phyloP scores from a whole-genome alignment of 2,888 invertebrate species.

The Carcina quercana region DNA sequence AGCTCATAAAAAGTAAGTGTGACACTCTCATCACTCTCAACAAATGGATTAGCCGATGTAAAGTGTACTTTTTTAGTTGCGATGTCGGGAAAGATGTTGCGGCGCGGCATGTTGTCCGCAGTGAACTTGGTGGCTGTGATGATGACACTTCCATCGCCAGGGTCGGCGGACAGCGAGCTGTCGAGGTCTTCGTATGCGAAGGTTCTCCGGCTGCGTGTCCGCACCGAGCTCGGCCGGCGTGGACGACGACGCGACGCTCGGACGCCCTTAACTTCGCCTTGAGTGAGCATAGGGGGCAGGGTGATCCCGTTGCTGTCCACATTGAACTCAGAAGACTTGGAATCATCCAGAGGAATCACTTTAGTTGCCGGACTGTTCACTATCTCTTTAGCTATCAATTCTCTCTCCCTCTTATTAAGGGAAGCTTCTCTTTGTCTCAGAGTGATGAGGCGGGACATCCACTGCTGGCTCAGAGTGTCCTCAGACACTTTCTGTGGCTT shows the following conservation, averaged over 20 bases:
- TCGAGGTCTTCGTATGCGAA: conserved; percentile 71
- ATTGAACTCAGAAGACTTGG: conserved; percentile 21
- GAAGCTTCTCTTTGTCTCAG: conserved; percentile 68
- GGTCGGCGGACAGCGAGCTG: conserved; percentile 74
- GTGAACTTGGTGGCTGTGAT: conserved; percentile 70
- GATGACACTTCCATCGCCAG: conserved; percentile 68
- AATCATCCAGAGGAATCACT: conserved; percentile 33
- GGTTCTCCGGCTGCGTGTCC: conserved; percentile 40
- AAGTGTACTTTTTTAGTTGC: conserved; percentile 62
- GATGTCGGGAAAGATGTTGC: conserved; percentile 54
- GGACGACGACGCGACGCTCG: conserved; percentile 39
- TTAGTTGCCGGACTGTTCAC: conserved; percentile 50
- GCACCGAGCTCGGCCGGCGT: conserved; percentile 37
- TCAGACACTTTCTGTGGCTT: conserved; percentile 68
- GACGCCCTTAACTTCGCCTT: conserved; percentile 24
- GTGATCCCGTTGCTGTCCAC: conserved; percentile 54
- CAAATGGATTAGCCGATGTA: conserved; percentile 58
- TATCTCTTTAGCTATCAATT: conserved; percentile 59
- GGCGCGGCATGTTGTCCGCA: conserved; percentile 57
- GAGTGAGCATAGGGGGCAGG: conserved; percentile 46
- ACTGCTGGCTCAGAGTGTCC: conserved; percentile 70
- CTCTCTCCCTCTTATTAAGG: conserved; percentile 65
- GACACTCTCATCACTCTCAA: conserved; percentile 67
- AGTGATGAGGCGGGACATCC: conserved; percentile 71
- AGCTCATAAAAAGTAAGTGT: conserved; percentile 65